Percentiles rank a stretch among this genome's conserved stretches.
phyloP scores from a whole-genome alignment of 1,140 invertebrate genomes.

The Platorchestia sp. region DNA sequence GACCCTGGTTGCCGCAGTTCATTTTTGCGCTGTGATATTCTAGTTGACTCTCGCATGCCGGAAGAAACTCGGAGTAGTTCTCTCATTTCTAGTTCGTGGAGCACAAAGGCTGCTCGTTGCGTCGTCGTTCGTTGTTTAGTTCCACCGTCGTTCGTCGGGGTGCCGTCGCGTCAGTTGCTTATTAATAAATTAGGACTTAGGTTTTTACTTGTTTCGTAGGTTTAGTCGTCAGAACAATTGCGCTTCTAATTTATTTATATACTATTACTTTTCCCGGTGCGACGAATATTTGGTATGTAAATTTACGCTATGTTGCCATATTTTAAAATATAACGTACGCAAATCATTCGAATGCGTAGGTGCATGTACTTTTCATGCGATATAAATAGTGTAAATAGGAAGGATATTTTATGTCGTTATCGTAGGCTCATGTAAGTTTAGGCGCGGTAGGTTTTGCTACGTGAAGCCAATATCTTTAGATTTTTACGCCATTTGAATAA shows the following conservation, averaged over 20 bases:
- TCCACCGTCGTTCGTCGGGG: background rate
- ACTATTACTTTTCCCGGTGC: background rate
- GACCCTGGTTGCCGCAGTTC: slow-evolving; percentile 19
- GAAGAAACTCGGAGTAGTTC: background rate
- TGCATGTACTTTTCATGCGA: background rate
- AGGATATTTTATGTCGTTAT: background rate
- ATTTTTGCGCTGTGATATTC: slow-evolving; percentile 52
- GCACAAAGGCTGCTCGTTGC: slow-evolving; percentile 18
- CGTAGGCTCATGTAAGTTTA: slow-evolving; percentile 14
- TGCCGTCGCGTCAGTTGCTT: slow-evolving; percentile 4
- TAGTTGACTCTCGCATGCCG: slow-evolving; percentile 29
- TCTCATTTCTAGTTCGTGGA: background rate
- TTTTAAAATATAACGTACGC: slow-evolving; percentile 2
- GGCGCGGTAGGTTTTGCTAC: slow-evolving; percentile 19
- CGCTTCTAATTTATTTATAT: slow-evolving; percentile 41
- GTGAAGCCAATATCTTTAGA: background rate
- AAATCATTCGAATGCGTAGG: background rate
- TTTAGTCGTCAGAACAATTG: slow-evolving; percentile 30
- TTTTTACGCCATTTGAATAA: background rate
- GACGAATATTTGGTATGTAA: background rate
- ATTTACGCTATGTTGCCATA: slow-evolving; percentile 44
- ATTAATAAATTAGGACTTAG: background rate
- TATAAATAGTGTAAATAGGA: slow-evolving; percentile 52
- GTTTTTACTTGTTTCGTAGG: slow-evolving; percentile 20
- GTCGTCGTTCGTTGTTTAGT: slow-evolving; percentile 9